phyloP scores from a whole-genome alignment of 2,797 vertebrate genomes.

The Allobates femoralis region DNA sequence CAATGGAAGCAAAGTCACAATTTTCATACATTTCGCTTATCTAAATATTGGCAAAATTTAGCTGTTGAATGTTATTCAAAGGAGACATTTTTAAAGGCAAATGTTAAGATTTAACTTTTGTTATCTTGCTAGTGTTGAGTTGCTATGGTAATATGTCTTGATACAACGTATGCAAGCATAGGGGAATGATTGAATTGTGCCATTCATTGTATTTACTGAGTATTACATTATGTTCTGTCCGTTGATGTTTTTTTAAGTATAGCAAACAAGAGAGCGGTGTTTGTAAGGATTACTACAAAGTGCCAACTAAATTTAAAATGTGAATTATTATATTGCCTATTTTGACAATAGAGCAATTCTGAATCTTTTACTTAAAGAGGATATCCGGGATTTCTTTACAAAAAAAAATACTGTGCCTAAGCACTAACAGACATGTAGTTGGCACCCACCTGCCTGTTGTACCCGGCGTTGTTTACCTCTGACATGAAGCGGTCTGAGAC shows the following conservation, averaged over 20 bases:
- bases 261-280: not conserved
- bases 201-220: not conserved
- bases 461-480: too few species aligned
- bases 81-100: not conserved
- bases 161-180: not conserved
- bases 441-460: too few species aligned
- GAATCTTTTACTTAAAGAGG: not conserved
- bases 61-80: not conserved
- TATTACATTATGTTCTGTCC: not conserved
- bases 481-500: too few species aligned
- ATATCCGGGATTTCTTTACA: too few species aligned
- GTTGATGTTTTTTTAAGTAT: not conserved
- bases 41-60: too few species aligned
- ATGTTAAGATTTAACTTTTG: not conserved
- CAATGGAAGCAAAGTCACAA: too few species aligned
- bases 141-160: conserved; percentile 4
- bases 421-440: too few species aligned
- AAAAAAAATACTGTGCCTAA: too few species aligned
- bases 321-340: not conserved
- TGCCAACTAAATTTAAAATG: not conserved
- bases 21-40: too few species aligned
- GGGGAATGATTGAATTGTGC: not conserved
- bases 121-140: not conserved
- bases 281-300: not conserved
- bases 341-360: not conserved